A percentile compares a stretch with the other conserved stretches of the same genome.
These are phyloP conservation scores for Hipposideros armiger DNA, from an alignment of 2,113 vertebrate genomes.

Conservation along the genomic window DNA sequence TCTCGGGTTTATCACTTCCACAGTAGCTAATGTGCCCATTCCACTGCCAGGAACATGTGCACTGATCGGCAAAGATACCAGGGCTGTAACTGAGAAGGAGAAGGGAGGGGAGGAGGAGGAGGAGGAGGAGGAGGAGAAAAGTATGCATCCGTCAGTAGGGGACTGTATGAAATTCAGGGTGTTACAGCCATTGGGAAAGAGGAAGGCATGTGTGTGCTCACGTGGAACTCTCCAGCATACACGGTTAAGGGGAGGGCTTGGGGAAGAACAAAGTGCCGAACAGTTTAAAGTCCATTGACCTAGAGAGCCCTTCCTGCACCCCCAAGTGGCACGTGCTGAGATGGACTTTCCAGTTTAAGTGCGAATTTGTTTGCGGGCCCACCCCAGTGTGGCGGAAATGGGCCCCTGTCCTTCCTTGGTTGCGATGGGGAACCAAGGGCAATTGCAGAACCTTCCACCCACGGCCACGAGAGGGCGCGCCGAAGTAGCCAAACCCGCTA, in stretches of 20 bases:
- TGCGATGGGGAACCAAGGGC: neutral
- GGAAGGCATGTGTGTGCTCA: neutral
- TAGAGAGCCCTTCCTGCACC: too few relatives aligned
- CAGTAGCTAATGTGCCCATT: neutral
- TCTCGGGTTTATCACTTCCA: neutral
- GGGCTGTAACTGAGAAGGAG: neutral
- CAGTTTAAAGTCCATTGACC: too few relatives aligned
- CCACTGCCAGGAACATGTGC: neutral
- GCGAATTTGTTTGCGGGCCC: neutral
- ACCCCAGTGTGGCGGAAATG: accelerated
- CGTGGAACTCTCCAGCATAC: neutral
- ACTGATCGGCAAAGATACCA: neutral
- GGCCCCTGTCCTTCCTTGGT: neutral
- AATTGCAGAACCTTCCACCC: neutral
- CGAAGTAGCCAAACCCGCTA: neutral
- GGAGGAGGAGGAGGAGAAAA: neutral
- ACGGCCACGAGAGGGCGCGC: conserved; percentile 69
- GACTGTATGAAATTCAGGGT: neutral
- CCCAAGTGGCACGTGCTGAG: neutral
- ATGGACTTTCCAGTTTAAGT: neutral
- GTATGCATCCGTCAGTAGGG: neutral
- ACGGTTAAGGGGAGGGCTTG: too few relatives aligned
- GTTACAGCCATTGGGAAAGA: neutral
- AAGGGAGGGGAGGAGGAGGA: neutral
- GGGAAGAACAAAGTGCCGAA: neutral